phyloP scores from a whole-genome alignment of 1,140 invertebrate genomes.

The Batillaria attramentaria region DNA sequence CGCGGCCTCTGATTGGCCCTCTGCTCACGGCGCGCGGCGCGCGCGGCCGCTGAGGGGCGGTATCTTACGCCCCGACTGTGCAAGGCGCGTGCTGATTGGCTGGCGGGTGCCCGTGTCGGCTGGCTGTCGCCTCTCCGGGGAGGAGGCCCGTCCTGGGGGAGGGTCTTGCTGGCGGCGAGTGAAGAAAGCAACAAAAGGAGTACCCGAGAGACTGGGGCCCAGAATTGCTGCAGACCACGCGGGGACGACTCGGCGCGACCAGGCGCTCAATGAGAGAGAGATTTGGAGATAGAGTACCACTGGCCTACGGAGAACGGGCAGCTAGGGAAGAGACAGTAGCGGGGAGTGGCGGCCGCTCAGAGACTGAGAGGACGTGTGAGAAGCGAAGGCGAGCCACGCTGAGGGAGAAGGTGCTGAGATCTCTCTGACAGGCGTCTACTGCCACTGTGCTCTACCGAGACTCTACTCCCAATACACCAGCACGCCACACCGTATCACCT shows the following conservation, averaged over 20 bases:
- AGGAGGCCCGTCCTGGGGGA: conserved; percentile 49
- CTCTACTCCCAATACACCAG: no score
- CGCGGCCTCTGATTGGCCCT: conserved; percentile 47
- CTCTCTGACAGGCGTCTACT: conserved; percentile 14
- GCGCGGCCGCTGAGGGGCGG: conserved; percentile 45
- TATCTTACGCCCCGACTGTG: conserved; percentile 37
- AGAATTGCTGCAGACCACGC: conserved; percentile 33
- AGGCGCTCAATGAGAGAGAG: conserved; percentile 29
- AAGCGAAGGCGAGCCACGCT: conserved; percentile 24
- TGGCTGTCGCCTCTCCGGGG: conserved; percentile 51
- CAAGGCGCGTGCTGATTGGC: conserved; percentile 52
- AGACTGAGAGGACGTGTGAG: conserved; percentile 27
- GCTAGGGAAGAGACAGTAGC: conserved; percentile 1
- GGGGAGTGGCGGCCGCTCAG: no score
- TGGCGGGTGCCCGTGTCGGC: conserved; percentile 42
- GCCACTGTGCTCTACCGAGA: conserved; percentile 24
- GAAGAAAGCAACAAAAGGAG: conserved; percentile 68
- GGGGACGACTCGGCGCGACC: conserved; percentile 26
- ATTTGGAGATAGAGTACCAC: conserved; percentile 36
- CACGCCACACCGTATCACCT: no score
- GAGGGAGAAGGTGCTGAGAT: conserved; percentile 20
- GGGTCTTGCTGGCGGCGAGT: conserved; percentile 57
- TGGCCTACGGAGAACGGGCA: not conserved
- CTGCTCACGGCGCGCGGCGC: conserved; percentile 27
- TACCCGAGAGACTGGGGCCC: conserved; percentile 62